A percentile compares a stretch with the other conserved stretches of the same genome.
Conservation (phyloP, 2,888 invertebrate species). For the Celastrina argiolus region DNA sequence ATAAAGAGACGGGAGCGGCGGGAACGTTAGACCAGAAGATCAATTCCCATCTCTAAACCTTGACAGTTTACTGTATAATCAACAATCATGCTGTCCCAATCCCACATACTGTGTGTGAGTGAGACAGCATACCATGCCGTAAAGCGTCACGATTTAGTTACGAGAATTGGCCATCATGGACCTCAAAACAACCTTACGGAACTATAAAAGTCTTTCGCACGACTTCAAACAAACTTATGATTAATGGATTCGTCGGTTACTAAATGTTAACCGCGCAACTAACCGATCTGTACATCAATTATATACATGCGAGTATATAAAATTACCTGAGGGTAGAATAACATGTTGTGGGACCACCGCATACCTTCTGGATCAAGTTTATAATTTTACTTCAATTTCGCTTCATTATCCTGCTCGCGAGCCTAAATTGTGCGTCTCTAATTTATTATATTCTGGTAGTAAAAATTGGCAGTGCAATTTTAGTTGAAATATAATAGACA, state of each 20-base stretch:
- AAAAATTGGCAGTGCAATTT: constrained; percentile 15
- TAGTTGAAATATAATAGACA: background rate
- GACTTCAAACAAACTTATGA: background rate
- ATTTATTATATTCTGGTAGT: background rate
- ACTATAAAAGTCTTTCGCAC: background rate
- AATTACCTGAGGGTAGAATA: background rate
- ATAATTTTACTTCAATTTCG: background rate
- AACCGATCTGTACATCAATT: constrained; percentile 20
- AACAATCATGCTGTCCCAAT: too few species aligned
- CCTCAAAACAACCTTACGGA: constrained; percentile 10
- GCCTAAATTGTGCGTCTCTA: background rate
- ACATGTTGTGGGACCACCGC: background rate
- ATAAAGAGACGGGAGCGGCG: constrained; percentile 28
- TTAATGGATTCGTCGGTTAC: constrained; percentile 9
- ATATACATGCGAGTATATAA: constrained; percentile 19
- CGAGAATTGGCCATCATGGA: background rate
- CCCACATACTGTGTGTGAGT: too few species aligned
- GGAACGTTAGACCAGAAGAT: background rate
- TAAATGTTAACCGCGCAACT: background rate
- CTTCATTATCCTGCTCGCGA: background rate
- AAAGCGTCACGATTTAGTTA: background rate
- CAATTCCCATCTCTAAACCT: background rate
- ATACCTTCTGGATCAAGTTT: background rate
- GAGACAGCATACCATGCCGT: too few species aligned
- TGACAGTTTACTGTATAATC: too few species aligned